Evolutionary conservation across 2,888 invertebrate species (phyloP).

Genomic region (Urechis unicinctus): DNA sequence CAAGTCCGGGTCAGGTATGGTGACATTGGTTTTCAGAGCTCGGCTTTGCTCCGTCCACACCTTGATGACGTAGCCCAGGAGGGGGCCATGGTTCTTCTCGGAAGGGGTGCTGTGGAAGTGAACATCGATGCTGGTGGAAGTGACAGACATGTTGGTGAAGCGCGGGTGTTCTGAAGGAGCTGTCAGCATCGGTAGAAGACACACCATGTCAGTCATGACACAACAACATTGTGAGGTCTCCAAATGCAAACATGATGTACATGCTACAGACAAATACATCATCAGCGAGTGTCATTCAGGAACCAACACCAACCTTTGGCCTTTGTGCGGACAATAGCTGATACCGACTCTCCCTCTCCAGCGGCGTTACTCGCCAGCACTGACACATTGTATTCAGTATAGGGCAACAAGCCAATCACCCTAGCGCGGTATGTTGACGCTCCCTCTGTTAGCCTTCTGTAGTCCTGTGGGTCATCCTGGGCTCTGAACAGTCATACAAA

Average conservation of each 20-base stretch:
- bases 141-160: not conserved
- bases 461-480: too few relatives aligned
- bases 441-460: too few relatives aligned
- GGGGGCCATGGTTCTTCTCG: not conserved
- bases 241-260: too few relatives aligned
- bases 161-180: not conserved
- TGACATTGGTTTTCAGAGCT: not conserved
- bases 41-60: not conserved
- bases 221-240: too few relatives aligned
- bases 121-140: not conserved
- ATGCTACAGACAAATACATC: too few relatives aligned
- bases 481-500: too few relatives aligned
- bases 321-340: not conserved
- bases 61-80: not conserved
- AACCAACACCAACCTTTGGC: not conserved
- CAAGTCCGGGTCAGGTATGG: not conserved
- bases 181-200: not conserved
- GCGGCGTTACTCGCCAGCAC: not conserved
- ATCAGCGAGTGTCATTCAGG: not conserved
- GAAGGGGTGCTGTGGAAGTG: not conserved
- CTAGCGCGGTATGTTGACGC: too few relatives aligned
- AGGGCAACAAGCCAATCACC: too few relatives aligned
- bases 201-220: too few relatives aligned
- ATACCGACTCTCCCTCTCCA: not conserved
- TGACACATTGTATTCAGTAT: not conserved